phyloP scores from a whole-genome alignment of 2,113 vertebrate genomes.

The Colossoma macropomum region DNA sequence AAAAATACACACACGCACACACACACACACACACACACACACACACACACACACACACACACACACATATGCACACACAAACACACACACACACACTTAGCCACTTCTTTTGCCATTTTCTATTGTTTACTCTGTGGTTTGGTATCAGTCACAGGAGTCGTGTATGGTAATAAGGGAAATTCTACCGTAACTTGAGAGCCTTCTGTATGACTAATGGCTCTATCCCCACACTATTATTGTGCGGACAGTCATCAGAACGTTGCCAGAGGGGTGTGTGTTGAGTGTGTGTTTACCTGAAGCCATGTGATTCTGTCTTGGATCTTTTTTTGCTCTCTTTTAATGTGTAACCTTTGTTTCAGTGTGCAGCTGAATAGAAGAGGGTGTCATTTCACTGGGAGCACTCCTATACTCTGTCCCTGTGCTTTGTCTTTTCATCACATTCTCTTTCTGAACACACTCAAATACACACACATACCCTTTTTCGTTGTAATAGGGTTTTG shows the following conservation, averaged over 20 bases:
- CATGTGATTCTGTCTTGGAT: constrained; percentile 35
- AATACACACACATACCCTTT: too few relatives aligned
- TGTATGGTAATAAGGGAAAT: background rate
- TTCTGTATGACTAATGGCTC: background rate
- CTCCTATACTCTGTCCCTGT: background rate
- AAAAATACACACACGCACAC: too few relatives aligned
- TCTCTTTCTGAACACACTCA: background rate
- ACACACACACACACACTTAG: background rate
- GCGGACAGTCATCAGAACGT: background rate
- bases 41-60: too few relatives aligned
- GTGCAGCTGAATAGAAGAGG: constrained; percentile 60
- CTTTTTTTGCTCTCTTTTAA: constrained; percentile 1
- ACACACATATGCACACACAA: too few relatives aligned
- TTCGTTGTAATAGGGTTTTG: too few relatives aligned
- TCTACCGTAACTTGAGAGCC: background rate
- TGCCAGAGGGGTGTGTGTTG: background rate
- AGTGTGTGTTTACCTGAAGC: background rate
- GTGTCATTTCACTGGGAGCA: constrained; percentile 43
- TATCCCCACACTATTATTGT: background rate
- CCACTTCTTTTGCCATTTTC: background rate
- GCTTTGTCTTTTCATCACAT: too few relatives aligned
- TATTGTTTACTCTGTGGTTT: background rate
- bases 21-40: too few relatives aligned
- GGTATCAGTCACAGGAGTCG: background rate
- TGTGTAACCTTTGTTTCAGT: constrained; percentile 58